Percentiles rank a stretch among this genome's conserved stretches.
phyloP scores from a whole-genome alignment of 2,113 vertebrate species.

The Paramormyrops kingsleyae region DNA sequence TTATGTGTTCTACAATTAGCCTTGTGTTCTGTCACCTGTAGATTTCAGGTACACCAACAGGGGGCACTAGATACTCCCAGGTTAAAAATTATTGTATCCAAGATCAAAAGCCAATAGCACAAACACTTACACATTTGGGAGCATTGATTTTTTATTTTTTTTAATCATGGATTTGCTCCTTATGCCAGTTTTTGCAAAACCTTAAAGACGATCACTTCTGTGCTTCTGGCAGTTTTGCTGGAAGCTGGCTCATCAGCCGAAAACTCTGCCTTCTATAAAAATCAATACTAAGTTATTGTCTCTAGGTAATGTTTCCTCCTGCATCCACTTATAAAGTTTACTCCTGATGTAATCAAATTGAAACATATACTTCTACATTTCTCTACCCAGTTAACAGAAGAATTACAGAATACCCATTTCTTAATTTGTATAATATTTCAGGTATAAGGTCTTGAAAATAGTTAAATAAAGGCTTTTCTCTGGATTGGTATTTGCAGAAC shows the following conservation, averaged over 20 bases:
- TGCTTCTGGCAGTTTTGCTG: background rate
- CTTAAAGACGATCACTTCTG: background rate
- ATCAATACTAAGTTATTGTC: background rate
- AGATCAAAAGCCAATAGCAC: background rate
- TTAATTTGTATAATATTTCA: background rate
- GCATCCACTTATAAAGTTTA: background rate
- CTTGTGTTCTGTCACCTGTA: background rate
- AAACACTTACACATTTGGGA: background rate
- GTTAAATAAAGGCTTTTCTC: background rate
- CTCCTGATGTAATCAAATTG: background rate
- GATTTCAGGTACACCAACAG: background rate
- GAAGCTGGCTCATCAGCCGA: background rate
- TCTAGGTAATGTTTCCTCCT: background rate
- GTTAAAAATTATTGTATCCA: background rate
- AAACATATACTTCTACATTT: background rate
- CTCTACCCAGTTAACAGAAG: background rate
- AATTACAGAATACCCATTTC: background rate
- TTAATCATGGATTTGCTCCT: background rate
- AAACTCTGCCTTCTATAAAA: background rate
- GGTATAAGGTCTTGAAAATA: background rate
- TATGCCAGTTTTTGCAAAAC: background rate
- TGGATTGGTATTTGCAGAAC: background rate
- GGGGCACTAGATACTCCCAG: conserved; percentile 3
- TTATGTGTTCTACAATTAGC: background rate
- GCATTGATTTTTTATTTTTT: background rate